These are phyloP conservation scores for Lordiphosa stackelbergi DNA, from an alignment of 1,140 invertebrate genomes.

Conservation along the genomic window DNA sequence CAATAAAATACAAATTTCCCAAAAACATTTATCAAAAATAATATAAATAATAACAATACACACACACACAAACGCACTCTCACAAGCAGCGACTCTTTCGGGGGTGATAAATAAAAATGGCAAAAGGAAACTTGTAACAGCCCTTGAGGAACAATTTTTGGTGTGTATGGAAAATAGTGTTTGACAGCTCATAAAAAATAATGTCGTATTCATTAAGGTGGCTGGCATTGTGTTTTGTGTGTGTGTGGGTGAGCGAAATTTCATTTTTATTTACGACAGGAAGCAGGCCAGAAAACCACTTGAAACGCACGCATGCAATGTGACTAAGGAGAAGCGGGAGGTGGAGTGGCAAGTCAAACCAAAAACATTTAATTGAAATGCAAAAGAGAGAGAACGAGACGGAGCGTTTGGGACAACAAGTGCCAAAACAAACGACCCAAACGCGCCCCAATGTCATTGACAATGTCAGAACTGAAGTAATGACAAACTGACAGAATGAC, in stretches of 20 bases:
- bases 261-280: conserved; percentile 72
- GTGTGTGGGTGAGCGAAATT: conserved; percentile 58
- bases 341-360: conserved; percentile 15
- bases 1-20: conserved; percentile 75
- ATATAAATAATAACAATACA: conserved; percentile 74
- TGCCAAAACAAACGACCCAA: conserved; percentile 23
- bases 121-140: conserved; percentile 55
- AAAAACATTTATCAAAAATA: conserved; percentile 75
- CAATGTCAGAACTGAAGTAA: conserved; percentile 51
- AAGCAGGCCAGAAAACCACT: conserved; percentile 67
- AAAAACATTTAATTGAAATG: conserved; percentile 61
- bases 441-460: conserved; percentile 52
- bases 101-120: conserved; percentile 65
- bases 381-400: conserved; percentile 6
- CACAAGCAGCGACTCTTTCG: conserved; percentile 15
- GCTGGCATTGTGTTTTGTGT: conserved; percentile 17
- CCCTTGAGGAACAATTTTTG: conserved; percentile 24
- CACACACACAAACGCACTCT: conserved; percentile 32
- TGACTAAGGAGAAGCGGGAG: neutral
- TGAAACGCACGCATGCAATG: conserved; percentile 68
- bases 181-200: conserved; percentile 76
- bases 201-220: conserved; percentile 73
- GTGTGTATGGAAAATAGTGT: conserved; percentile 73
- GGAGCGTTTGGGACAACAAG: conserved; percentile 21
- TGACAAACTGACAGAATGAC: conserved; percentile 38